phyloP scores from a whole-genome alignment of 2,797 vertebrate species.

The Graptemys geographica region DNA sequence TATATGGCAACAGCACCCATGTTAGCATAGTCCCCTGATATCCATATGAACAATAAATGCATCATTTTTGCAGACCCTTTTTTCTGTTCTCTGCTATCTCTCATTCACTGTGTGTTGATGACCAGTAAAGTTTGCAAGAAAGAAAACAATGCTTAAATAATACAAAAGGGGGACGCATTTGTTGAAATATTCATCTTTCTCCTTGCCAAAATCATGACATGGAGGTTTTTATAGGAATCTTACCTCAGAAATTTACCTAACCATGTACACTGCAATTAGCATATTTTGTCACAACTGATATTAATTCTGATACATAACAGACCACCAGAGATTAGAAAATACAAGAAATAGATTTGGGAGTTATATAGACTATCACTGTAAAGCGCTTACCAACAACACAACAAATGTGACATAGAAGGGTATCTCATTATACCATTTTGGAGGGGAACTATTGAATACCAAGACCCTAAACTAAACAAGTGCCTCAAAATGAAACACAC shows the following conservation, averaged over 20 bases:
- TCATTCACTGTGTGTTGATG: neutral
- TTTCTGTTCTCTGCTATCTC: neutral
- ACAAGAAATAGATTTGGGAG: neutral
- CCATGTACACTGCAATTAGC: neutral
- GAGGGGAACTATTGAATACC: neutral
- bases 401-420: neutral
- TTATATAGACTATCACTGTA: neutral
- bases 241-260: neutral
- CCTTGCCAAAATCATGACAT: neutral
- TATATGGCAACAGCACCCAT: neutral
- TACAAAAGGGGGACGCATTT: neutral
- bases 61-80: neutral
- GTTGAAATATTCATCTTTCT: neutral
- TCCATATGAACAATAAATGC: neutral
- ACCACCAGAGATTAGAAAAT: neutral
- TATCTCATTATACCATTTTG: neutral
- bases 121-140: neutral
- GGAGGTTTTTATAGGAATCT: neutral
- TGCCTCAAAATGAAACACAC: neutral
- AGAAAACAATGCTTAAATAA: neutral
- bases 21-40: neutral
- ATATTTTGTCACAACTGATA: neutral
- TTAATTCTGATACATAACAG: neutral
- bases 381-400: neutral
- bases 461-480: neutral